These are phyloP conservation scores for Ciconia nigra DNA, from an alignment of 2,797 vertebrate species.

Conservation along the genomic window DNA sequence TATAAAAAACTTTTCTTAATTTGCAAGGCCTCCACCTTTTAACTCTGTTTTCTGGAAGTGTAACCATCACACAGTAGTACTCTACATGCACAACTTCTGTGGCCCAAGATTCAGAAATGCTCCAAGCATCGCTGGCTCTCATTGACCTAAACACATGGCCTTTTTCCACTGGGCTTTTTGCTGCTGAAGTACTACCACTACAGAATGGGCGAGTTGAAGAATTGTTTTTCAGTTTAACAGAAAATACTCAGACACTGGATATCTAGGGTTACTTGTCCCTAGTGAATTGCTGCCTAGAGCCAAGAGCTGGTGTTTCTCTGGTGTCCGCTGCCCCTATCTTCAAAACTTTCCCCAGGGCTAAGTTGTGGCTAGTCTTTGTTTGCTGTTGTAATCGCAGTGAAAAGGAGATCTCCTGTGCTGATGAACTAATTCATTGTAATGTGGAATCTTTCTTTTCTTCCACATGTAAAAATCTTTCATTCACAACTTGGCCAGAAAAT, in stretches of 20 bases:
- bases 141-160: rapidly evolving
- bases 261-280: background rate
- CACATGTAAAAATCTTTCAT: background rate
- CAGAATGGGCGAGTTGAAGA: background rate
- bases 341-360: background rate
- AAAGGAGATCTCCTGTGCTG: background rate
- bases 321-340: background rate
- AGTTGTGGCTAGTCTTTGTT: background rate
- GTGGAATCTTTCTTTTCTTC: background rate
- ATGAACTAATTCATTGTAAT: background rate
- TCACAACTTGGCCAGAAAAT: background rate
- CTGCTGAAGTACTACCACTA: background rate
- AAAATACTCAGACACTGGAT: background rate
- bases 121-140: background rate
- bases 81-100: rapidly evolving
- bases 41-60: background rate
- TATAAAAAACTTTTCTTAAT: background rate
- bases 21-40: background rate
- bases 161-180: background rate
- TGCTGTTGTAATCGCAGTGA: background rate
- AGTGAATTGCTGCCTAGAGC: background rate
- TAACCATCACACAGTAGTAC: no score
- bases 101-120: background rate
- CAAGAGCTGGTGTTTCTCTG: background rate
- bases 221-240: background rate